Conservation (phyloP, 2,797 vertebrate species). For the Hirundo rustica region DNA sequence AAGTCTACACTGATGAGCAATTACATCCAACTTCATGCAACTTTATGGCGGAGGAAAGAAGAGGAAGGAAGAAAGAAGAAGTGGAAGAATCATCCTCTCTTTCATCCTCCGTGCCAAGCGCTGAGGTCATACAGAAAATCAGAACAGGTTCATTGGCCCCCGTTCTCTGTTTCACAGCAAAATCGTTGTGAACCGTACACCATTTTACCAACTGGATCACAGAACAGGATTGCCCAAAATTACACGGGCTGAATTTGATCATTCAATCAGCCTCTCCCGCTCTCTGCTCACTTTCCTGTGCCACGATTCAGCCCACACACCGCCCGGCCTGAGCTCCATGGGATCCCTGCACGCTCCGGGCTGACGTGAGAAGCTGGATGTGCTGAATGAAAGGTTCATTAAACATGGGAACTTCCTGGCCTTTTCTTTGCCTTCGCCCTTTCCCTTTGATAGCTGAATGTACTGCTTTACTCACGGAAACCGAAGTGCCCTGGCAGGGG, state of each 20-base stretch:
- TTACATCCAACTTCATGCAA: background rate
- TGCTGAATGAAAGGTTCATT: slow-evolving; percentile 32
- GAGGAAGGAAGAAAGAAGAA: background rate
- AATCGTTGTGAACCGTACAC: background rate
- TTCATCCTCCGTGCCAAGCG: background rate
- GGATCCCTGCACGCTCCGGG: background rate
- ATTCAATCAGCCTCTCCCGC: background rate
- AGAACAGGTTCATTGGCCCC: background rate
- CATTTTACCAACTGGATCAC: background rate
- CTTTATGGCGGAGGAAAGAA: background rate
- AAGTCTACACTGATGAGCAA: background rate
- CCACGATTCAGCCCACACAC: background rate
- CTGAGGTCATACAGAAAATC: background rate
- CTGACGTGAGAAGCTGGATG: background rate
- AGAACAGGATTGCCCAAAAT: background rate
- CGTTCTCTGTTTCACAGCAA: background rate
- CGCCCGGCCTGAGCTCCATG: background rate
- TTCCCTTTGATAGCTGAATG: slow-evolving; percentile 38
- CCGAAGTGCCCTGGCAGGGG: slow-evolving; percentile 30
- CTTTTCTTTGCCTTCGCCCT: slow-evolving; percentile 51
- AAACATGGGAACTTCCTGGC: slow-evolving; percentile 39
- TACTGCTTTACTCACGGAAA: slow-evolving; percentile 35
- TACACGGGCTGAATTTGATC: background rate
- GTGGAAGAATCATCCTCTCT: background rate
- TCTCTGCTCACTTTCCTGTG: background rate